Conservation (phyloP, 2,113 vertebrate species). For the Marmota flaviventris region DNA sequence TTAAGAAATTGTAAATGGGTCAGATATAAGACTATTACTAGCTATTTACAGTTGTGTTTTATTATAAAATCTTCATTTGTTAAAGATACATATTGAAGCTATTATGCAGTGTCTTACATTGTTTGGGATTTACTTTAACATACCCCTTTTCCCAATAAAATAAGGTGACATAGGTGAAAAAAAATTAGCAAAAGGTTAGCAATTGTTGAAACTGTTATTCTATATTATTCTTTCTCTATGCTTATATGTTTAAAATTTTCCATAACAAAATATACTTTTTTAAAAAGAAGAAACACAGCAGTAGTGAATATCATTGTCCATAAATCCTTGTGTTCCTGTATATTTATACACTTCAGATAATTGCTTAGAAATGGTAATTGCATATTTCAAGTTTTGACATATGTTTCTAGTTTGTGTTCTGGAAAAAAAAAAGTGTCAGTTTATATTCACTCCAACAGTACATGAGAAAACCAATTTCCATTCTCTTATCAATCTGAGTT, state of each 20-base stretch:
- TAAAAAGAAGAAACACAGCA: slow-evolving; percentile 9
- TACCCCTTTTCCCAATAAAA: neutral
- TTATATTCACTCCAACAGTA: slow-evolving; percentile 31
- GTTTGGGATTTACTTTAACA: neutral
- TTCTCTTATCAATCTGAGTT: slow-evolving; percentile 39
- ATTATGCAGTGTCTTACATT: neutral
- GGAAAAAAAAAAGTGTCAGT: slow-evolving; percentile 43
- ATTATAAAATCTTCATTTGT: neutral
- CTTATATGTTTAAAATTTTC: slow-evolving; percentile 35
- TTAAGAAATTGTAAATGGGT: neutral
- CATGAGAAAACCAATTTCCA: slow-evolving; percentile 40
- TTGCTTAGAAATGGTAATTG: slow-evolving; percentile 61
- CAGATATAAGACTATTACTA: slow-evolving; percentile 38
- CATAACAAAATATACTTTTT: neutral
- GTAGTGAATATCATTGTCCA: neutral
- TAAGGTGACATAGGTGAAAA: neutral
- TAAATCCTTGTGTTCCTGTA: neutral
- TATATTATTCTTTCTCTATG: neutral
- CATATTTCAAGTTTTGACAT: slow-evolving; percentile 57
- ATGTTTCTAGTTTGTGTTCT: slow-evolving; percentile 60
- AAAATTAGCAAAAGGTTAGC: slow-evolving; percentile 27
- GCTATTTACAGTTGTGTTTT: slow-evolving; percentile 11
- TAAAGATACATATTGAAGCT: neutral
- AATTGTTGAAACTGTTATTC: neutral
- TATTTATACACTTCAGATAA: slow-evolving; percentile 61